Percentiles rank a stretch among this genome's conserved stretches.
Evolutionary conservation across 2,797 vertebrate genomes (phyloP).

Genomic region (Manis pentadactyla): DNA sequence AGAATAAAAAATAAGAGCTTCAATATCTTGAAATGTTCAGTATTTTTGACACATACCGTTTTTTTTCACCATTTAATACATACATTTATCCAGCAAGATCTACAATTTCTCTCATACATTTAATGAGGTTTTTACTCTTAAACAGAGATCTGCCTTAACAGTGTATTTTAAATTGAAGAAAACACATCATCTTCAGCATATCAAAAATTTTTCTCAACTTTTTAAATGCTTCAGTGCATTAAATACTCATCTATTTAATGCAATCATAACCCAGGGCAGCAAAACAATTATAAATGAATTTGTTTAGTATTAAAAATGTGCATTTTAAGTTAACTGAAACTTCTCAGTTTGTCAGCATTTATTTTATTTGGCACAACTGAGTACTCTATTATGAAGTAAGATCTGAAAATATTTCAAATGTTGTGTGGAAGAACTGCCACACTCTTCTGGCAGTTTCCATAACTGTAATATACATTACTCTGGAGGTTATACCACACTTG

Average conservation of each 20-base stretch:
- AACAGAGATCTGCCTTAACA: background rate
- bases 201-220: background rate
- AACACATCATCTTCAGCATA: background rate
- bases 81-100: background rate
- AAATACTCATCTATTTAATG: background rate
- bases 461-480: constrained; percentile 77
- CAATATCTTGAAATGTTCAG: background rate
- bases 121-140: background rate
- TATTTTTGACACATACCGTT: background rate
- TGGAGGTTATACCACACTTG: constrained; percentile 76
- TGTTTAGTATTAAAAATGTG: background rate
- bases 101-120: background rate
- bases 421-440: background rate
- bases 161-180: background rate
- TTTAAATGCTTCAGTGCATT: background rate
- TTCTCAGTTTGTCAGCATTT: background rate
- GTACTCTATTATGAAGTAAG: background rate
- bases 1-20: background rate
- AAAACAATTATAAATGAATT: background rate
- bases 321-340: background rate
- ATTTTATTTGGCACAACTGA: constrained; percentile 12
- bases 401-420: constrained; percentile 51
- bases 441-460: constrained; percentile 53
- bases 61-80: background rate
- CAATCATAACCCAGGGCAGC: background rate